Evolutionary conservation across 2,113 vertebrate species (phyloP).

Genomic region (Carassius gibelio): DNA sequence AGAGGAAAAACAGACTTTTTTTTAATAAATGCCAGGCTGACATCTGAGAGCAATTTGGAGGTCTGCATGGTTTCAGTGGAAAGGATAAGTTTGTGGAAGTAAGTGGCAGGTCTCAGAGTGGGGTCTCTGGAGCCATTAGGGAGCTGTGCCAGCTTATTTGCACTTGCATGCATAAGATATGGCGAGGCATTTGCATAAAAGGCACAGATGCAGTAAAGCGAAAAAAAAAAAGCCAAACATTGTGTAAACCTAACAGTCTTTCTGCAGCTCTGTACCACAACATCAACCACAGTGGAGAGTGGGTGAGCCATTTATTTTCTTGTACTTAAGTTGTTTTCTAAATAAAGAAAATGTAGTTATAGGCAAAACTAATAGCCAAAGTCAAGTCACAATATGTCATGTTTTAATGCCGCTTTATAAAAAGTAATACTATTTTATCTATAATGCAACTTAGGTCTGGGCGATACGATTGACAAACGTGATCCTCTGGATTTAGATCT

Average conservation of each 20-base stretch:
- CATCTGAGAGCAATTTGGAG: conserved; percentile 78
- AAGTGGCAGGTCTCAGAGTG: conserved; percentile 60
- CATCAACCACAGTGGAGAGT: conserved; percentile 22
- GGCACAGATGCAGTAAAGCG: conserved; percentile 49
- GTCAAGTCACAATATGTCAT: not conserved
- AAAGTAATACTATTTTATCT: too few species aligned
- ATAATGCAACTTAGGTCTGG: not conserved
- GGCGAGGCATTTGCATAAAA: conserved; percentile 59
- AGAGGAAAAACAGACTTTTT: conserved; percentile 59
- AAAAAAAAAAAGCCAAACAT: conserved; percentile 53
- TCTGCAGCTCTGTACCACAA: not conserved
- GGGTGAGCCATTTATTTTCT: not conserved
- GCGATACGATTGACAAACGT: not conserved
- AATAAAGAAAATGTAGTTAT: too few species aligned
- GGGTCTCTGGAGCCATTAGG: conserved; percentile 37
- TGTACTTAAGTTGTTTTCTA: too few species aligned
- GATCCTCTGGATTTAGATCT: not conserved
- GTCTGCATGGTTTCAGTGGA: conserved; percentile 71
- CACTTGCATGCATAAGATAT: conserved; percentile 59
- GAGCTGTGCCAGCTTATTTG: conserved; percentile 53
- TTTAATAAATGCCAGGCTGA: conserved; percentile 59
- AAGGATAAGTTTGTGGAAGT: conserved; percentile 69
- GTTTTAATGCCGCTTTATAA: not conserved
- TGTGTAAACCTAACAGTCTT: not conserved
- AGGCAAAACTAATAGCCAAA: too few species aligned